Evolutionary conservation across 2,113 vertebrate species (phyloP), one percentile per base, ranked within the genome.

Genomic region (Tretioscincus oriximinensis): DNA sequence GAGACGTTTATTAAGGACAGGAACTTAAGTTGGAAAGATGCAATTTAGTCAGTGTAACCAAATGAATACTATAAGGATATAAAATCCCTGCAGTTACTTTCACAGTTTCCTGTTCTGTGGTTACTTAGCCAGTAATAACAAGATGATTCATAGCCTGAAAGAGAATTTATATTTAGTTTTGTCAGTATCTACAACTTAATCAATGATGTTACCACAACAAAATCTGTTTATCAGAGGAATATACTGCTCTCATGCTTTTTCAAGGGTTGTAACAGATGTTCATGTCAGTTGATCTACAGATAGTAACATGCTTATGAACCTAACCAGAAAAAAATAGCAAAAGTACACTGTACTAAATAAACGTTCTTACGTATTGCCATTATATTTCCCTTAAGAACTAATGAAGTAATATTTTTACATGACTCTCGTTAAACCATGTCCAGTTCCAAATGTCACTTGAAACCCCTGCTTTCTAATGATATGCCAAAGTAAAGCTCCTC

Each of bases 231-330:
- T 85, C 85, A 88, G 8, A 90, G 86, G 85, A 86, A 87, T 82
- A 88, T 1, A 1, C 70, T 81, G 26, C 89, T 87, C 90, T 91
- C 88, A 88, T 78, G 85, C 61, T 87, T 91, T 73, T 88, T 88
- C n/a, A 20, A 91, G 89, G 60, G 60, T 89, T 91, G 87, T 87
- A 92, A 89, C 90, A 93, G 91, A 90, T 92, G 88, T 93, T 93
- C 85, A 7, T 90, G 90, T 90, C 87, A 91, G 90, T 84, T 88
- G 88, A 89, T 92, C 90, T 91, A 88, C 86, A 90, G 88, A 88
- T 54, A 91, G 76, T 87, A 81, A 86, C 87, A 90, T 86, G 85
- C 74, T 88, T 86, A 87, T 61, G 78, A 86, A 84, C 86, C 69
- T 89, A 82, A 81, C 86, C 87, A 85, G 90, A 90, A 68, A 0